These are phyloP conservation scores for Botia almorhae DNA, from an alignment of 2,797 vertebrate species.

Conservation along the genomic window DNA sequence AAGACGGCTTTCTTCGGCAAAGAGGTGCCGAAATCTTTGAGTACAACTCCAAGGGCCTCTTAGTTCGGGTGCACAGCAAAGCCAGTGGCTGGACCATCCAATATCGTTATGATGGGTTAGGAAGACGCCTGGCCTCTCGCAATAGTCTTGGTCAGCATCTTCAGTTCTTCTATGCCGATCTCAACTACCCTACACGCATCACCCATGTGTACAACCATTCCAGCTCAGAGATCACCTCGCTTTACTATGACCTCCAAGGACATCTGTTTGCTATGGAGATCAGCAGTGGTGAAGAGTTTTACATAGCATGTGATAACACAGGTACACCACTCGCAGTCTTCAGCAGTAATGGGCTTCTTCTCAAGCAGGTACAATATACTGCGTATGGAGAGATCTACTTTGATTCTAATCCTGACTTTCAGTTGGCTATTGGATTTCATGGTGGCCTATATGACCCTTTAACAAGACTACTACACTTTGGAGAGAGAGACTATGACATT, in stretches of 20 bases:
- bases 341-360: conserved; percentile 94
- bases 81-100: conserved; percentile 95
- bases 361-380: conserved; percentile 96
- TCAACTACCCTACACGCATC: conserved; percentile 95
- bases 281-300: conserved; percentile 98
- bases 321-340: conserved; percentile 97
- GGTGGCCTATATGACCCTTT: conserved; percentile 95
- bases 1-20: conserved; percentile 95
- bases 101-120: conserved; percentile 95
- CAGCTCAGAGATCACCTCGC: conserved; percentile 96
- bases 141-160: conserved; percentile 95
- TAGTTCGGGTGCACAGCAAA: conserved; percentile 96
- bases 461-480: conserved; percentile 95
- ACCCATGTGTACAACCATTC: conserved; percentile 99
- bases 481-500: conserved; percentile 97
- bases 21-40: conserved; percentile 96
- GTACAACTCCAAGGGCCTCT: conserved; percentile 96
- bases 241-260: conserved; percentile 97
- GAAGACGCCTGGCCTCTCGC: conserved; percentile 90
- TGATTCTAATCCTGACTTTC: conserved; percentile 97
- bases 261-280: conserved; percentile 99
- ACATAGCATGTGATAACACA: conserved; percentile 96
- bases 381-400: conserved; percentile 98
- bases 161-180: conserved; percentile 97
- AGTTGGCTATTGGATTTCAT: conserved; percentile 95